phyloP scores from a whole-genome alignment of 1,140 invertebrate genomes.

The Lordiphosa clarofinis region DNA sequence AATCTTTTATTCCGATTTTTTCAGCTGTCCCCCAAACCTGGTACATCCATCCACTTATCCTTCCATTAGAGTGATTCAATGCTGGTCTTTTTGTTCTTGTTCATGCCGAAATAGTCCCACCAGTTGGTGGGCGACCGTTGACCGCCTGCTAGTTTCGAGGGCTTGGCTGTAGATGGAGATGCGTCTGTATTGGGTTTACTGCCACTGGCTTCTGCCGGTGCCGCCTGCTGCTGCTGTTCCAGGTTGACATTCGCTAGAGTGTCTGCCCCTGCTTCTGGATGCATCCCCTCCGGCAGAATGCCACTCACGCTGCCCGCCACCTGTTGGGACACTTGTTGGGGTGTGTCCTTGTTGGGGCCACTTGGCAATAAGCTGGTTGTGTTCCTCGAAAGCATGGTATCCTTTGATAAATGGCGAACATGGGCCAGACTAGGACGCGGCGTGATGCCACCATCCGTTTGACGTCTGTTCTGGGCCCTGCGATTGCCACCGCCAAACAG shows the following conservation, averaged over 20 bases:
- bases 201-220: too few relatives aligned
- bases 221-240: too few relatives aligned
- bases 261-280: too few relatives aligned
- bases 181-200: not conserved
- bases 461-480: too few relatives aligned
- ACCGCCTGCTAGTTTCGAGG: not conserved
- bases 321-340: not conserved
- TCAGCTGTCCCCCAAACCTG: too few relatives aligned
- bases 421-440: conserved; percentile 2
- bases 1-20: too few relatives aligned
- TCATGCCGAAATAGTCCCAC: conserved; percentile 3
- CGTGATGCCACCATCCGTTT: not conserved
- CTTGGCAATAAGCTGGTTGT: not conserved
- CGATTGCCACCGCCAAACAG: conserved; percentile 26
- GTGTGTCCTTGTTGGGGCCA: not conserved
- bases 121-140: not conserved
- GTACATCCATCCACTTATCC: not conserved
- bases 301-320: not conserved
- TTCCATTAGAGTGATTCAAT: conserved; percentile 5
- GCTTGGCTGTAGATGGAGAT: not conserved
- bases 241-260: too few relatives aligned
- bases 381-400: not conserved
- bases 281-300: not conserved
- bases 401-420: not conserved
- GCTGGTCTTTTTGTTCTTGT: conserved; percentile 9